Evolutionary conservation across 2,888 invertebrate species (phyloP), one percentile per base, ranked within the genome.

Genomic region (Leucania comma): DNA sequence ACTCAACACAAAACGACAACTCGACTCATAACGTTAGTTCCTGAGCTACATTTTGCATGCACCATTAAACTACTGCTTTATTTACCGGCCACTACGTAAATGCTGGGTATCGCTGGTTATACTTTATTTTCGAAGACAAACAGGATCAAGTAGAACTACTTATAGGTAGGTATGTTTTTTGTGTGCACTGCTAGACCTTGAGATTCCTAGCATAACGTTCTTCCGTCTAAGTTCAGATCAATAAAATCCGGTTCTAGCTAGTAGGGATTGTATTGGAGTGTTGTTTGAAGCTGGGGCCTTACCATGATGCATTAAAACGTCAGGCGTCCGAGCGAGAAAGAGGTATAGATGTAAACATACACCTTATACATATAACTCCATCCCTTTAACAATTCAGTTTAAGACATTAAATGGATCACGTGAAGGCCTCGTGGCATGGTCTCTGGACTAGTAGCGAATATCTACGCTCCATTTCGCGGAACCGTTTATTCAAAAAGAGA

Each of bases 211-310:
- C 56, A 51, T n/a, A 35, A 48, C 54, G 50, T 73, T 56, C 58
- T 54, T 67, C 53, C 53, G 46, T 61, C 14, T 61, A 65, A 46
- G 54, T 67, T 56, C 59, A 67, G 72, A 76, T 78, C 78, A 56
- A 76, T 78, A 76, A 48, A 51, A 68, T 60, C 68, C 73, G 50
- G 78, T 78, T 56, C 5, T 17, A 17, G 12, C 73, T 42, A 20
- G 76, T 56, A 26, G 20, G n/a, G 26, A 42, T 62, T 38, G 22
- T 26, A 67, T 26, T 42, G 32, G 57, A 54, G 58, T 60, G 42
- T 62, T 72, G 12, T 32, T 46, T 53, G 38, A 66, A 77, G 57
- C 38, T 65, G 58, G 29, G 6, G 6, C 2, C 1, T 17, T 17
- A 46, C 5, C 17, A 17, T 46, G 5, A 46, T 0, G 3, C 12